phyloP scores from a whole-genome alignment of 2,797 vertebrate genomes.

The Spinus olivaceus region DNA sequence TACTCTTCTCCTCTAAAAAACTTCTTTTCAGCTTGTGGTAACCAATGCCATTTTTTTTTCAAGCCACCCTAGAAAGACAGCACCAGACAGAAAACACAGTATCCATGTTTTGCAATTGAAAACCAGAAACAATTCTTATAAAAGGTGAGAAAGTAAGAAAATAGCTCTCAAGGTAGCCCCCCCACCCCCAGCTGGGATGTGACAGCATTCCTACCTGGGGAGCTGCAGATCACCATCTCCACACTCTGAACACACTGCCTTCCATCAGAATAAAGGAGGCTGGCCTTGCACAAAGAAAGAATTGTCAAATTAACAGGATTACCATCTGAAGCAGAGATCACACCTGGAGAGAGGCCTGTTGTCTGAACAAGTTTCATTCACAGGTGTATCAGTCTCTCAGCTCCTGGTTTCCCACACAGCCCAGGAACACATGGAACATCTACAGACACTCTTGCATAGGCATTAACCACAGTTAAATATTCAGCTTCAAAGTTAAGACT shows the following conservation, averaged over 20 bases:
- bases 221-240: background rate
- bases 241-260: accelerated
- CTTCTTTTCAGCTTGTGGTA: background rate
- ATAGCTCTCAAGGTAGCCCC: background rate
- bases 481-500: background rate
- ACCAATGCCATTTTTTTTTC: background rate
- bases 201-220: background rate
- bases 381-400: accelerated
- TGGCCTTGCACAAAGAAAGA: background rate
- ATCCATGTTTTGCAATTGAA: accelerated
- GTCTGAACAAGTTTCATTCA: background rate
- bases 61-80: background rate
- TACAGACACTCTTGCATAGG: background rate
- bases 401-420: background rate
- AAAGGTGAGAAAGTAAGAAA: background rate
- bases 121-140: background rate
- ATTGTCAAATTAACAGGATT: background rate
- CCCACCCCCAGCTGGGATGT: background rate
- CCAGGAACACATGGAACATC: background rate
- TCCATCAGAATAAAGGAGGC: background rate
- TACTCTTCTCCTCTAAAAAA: accelerated
- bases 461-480: background rate
- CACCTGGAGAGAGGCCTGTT: background rate
- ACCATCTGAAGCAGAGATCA: background rate
- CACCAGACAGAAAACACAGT: background rate